Evolutionary conservation across 2,797 vertebrate genomes (phyloP).

Genomic region (Orientallactaga sibirica): DNA sequence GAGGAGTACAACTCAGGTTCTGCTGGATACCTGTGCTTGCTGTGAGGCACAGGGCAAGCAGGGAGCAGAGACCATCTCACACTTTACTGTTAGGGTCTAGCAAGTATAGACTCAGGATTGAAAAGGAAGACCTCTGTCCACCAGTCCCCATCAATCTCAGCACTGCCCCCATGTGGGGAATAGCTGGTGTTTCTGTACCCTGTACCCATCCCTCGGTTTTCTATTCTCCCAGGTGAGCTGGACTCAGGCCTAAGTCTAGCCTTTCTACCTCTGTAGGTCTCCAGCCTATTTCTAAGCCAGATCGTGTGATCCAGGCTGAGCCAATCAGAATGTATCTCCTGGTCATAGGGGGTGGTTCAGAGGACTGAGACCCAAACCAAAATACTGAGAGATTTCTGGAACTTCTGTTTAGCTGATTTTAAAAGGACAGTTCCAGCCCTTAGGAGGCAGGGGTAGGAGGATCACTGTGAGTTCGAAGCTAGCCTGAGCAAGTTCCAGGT

Average conservation of each 20-base stretch:
- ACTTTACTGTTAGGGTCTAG: neutral
- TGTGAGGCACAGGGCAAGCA: neutral
- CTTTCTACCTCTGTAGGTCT: too few relatives aligned
- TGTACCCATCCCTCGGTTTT: neutral
- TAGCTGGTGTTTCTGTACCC: neutral
- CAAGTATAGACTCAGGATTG: neutral
- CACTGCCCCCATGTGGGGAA: too few relatives aligned
- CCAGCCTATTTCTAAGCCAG: neutral
- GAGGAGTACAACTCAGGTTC: neutral
- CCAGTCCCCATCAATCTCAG: accelerated
- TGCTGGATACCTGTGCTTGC: neutral
- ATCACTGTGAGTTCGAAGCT: too few relatives aligned
- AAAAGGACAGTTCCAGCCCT: neutral
- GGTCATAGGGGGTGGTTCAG: neutral
- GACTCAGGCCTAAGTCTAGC: neutral
- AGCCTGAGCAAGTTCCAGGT: too few relatives aligned
- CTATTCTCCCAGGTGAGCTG: conserved; percentile 88
- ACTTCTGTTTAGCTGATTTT: neutral
- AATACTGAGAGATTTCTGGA: neutral
- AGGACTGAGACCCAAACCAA: neutral
- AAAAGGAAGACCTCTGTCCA: neutral
- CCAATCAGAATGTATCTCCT: too few relatives aligned
- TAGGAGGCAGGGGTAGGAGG: too few relatives aligned
- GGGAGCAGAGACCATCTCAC: neutral
- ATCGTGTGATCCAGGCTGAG: neutral